Percentiles rank a stretch among this genome's conserved stretches.
phyloP scores from a whole-genome alignment of 2,888 invertebrate species.

The Falcaria lacertinaria region DNA sequence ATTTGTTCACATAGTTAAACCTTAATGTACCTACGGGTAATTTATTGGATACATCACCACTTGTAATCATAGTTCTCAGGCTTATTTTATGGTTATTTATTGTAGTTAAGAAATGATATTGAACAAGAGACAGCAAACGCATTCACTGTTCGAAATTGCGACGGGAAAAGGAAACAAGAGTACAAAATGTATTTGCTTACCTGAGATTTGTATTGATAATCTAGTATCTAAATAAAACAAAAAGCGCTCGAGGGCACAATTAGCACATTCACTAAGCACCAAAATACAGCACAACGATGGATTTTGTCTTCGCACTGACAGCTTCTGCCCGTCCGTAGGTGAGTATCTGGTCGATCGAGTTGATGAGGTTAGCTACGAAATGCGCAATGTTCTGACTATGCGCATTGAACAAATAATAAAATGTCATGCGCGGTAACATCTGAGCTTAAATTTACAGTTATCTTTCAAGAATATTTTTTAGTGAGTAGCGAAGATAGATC shows the following conservation, averaged over 20 bases:
- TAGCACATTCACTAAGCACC: constrained; percentile 69
- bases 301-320: constrained; percentile 59
- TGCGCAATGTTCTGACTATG: constrained; percentile 79
- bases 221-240: constrained; percentile 52
- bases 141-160: background rate
- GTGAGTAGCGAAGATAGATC: too few relatives aligned
- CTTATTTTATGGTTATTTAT: background rate
- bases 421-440: constrained; percentile 70
- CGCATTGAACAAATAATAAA: constrained; percentile 63
- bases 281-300: constrained; percentile 64
- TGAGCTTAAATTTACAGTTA: too few relatives aligned
- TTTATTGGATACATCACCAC: too few relatives aligned
- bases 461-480: too few relatives aligned
- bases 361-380: constrained; percentile 67
- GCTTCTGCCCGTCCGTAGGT: constrained; percentile 28
- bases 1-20: background rate
- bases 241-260: constrained; percentile 54
- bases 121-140: background rate
- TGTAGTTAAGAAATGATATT: background rate
- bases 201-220: constrained; percentile 47
- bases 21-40: too few relatives aligned
- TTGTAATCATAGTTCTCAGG: too few relatives aligned
- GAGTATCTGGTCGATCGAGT: constrained; percentile 67
- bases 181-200: constrained; percentile 37
- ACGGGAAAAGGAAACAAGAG: constrained; percentile 1